These are phyloP conservation scores for Chrysochloris asiatica DNA, from an alignment of 2,113 vertebrate genomes.

Conservation along the genomic window DNA sequence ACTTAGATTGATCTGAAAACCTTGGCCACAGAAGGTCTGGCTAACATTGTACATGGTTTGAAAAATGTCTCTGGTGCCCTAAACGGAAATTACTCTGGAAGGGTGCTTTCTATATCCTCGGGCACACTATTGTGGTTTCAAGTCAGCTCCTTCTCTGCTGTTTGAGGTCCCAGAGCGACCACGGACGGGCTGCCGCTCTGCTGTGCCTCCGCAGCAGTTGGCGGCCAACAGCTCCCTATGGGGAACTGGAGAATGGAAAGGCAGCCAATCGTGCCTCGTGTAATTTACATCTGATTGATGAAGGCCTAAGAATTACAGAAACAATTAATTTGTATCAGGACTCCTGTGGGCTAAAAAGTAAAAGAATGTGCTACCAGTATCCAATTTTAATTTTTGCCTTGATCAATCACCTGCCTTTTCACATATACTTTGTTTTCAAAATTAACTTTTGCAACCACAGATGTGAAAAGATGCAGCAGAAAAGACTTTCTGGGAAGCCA, in stretches of 20 bases:
- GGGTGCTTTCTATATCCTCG: conserved; percentile 53
- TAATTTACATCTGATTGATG: conserved; percentile 89
- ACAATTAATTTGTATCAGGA: conserved; percentile 85
- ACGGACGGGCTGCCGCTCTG: conserved; percentile 69
- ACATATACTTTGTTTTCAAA: conserved; percentile 73
- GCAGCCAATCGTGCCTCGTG: conserved; percentile 83
- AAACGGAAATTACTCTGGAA: conserved; percentile 41
- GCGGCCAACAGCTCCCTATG: conserved; percentile 79
- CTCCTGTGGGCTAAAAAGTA: conserved; percentile 80
- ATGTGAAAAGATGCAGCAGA: conserved; percentile 62
- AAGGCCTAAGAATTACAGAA: conserved; percentile 86
- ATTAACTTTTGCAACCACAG: conserved; percentile 75
- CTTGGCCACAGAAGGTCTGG: conserved; percentile 33
- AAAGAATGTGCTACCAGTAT: conserved; percentile 80
- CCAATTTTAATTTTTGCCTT: conserved; percentile 83
- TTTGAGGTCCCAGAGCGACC: conserved; percentile 66
- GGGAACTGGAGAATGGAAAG: conserved; percentile 81
- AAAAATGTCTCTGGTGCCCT: conserved; percentile 19
- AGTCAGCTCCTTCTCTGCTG: conserved; percentile 63
- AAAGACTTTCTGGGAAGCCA: conserved; percentile 62
- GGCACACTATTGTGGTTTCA: conserved; percentile 55
- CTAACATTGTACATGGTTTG: conserved; percentile 29
- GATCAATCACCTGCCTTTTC: conserved; percentile 80
- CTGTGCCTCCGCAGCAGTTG: conserved; percentile 79
- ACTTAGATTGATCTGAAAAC: conserved; percentile 47